Evolutionary conservation across 2,888 invertebrate genomes (phyloP).

Genomic region (Lycophotia porphyrea): DNA sequence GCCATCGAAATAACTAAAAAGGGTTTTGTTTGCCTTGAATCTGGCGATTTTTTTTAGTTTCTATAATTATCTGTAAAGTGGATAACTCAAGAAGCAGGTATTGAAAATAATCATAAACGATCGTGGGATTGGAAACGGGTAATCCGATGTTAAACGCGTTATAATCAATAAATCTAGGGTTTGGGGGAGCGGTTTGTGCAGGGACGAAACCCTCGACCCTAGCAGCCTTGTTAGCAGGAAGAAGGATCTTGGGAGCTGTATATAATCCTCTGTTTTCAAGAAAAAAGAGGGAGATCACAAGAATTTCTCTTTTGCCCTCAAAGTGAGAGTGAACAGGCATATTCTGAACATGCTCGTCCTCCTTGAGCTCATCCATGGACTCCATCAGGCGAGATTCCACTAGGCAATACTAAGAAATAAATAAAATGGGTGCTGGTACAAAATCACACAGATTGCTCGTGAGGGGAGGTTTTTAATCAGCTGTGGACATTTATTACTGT

Average conservation of each 20-base stretch:
- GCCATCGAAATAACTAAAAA: slow-evolving; percentile 43
- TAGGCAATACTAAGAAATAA: no score
- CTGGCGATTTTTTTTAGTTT: not conserved
- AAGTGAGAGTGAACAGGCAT: no score
- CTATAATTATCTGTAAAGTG: not conserved
- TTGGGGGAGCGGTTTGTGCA: not conserved
- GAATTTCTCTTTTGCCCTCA: no score
- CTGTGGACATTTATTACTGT: no score
- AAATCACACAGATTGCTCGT: no score
- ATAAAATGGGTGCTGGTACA: no score
- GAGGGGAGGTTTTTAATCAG: no score
- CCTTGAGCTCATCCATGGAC: no score
- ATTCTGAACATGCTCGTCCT: no score
- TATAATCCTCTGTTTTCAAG: not conserved
- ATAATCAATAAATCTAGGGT: not conserved
- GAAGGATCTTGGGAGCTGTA: not conserved
- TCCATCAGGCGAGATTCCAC: no score
- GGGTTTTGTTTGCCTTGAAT: slow-evolving; percentile 32
- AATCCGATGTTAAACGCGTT: not conserved
- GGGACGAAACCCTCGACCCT: not conserved
- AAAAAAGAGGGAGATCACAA: not conserved
- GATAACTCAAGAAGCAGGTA: not conserved
- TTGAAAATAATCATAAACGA: not conserved
- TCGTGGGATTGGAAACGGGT: not conserved
- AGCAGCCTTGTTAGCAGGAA: no score